Evolutionary conservation across 2,888 invertebrate genomes (phyloP), one percentile per base, ranked within the genome.

Genomic region (Drosophila siamana): DNA sequence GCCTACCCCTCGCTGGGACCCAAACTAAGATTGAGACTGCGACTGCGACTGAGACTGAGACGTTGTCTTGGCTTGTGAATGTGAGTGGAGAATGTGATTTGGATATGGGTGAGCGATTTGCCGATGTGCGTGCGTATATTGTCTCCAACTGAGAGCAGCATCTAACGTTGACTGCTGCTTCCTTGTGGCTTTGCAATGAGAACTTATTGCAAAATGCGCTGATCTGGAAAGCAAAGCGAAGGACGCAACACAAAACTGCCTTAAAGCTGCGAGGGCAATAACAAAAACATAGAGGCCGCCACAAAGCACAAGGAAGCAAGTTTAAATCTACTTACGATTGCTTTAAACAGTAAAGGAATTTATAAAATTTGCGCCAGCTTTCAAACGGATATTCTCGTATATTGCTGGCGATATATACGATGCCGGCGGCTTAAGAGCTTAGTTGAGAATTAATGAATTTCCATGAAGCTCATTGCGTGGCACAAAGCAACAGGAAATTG

Each of bases 401-500:
- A n/a, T 33, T 33, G 33, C 28, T 30, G 19, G 4, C 33, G 33
- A 50, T 16, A 15, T 24, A 11, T 15, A 11, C 24, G 22, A 40
- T 41, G 48, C 72, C 41, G 38, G 48, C 19, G 13, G 38, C 36
- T 38, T 54, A 46, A 47, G 22, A 61, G 73, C 79, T 79, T 78
- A 69, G 75, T 64, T 48, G 41, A 41, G 62, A 72, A 65, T 78
- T 65, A 74, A 69, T 82, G 71, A 66, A 64, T 74, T 71, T 70
- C 36, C 59, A 62, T 55, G 59, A 51, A 71, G 59, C 59, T 70
- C 69, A 51, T 28, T 68, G 69, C 59, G 55, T 51, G 67, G 28
- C 47, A 59, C 46, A 62, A 48, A 57, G 71, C 75, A 82, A 76
- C 75, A 68, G 82, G 86, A 84, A 86, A 84, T 84, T 84, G 85